phyloP scores from a whole-genome alignment of 2,888 invertebrate genomes.

The Autographa gamma region DNA sequence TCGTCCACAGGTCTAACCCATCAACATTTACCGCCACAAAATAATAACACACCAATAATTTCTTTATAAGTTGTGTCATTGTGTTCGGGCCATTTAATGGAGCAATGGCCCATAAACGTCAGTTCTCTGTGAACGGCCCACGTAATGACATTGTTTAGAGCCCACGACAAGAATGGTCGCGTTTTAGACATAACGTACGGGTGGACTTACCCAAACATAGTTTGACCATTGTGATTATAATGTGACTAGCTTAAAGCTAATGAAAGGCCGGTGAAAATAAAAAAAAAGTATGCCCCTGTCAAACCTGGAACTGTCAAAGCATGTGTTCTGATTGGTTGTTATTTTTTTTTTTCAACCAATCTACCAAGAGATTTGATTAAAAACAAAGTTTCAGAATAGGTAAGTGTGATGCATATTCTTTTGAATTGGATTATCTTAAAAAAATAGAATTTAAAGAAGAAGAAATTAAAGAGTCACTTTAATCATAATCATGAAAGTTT shows the following conservation, averaged over 20 bases:
- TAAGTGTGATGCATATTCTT: too few relatives aligned
- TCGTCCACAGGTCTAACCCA: neutral
- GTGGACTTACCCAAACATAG: slow-evolving; percentile 27
- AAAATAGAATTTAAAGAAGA: too few relatives aligned
- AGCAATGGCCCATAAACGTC: slow-evolving; percentile 60
- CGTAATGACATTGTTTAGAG: slow-evolving; percentile 61
- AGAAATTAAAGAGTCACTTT: too few relatives aligned
- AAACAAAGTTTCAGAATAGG: too few relatives aligned
- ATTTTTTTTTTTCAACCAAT: too few relatives aligned
- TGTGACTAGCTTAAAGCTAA: neutral
- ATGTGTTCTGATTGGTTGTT: neutral
- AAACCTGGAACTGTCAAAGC: too few relatives aligned
- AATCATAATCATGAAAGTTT: too few relatives aligned
- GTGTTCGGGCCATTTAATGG: slow-evolving; percentile 59
- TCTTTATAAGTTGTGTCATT: slow-evolving; percentile 57
- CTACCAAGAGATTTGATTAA: neutral
- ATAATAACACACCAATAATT: slow-evolving; percentile 59
- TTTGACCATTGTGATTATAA: neutral
- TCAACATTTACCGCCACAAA: slow-evolving; percentile 32
- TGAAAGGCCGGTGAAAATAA: too few relatives aligned
- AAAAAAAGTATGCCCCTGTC: too few relatives aligned
- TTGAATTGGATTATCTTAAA: too few relatives aligned
- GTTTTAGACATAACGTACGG: slow-evolving; percentile 40
- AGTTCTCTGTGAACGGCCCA: slow-evolving; percentile 50
- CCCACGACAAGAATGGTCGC: slow-evolving; percentile 43